Percentiles rank a stretch among this genome's conserved stretches.
Conservation (phyloP, 1,140 invertebrate species). For the Coboldia fuscipes region DNA sequence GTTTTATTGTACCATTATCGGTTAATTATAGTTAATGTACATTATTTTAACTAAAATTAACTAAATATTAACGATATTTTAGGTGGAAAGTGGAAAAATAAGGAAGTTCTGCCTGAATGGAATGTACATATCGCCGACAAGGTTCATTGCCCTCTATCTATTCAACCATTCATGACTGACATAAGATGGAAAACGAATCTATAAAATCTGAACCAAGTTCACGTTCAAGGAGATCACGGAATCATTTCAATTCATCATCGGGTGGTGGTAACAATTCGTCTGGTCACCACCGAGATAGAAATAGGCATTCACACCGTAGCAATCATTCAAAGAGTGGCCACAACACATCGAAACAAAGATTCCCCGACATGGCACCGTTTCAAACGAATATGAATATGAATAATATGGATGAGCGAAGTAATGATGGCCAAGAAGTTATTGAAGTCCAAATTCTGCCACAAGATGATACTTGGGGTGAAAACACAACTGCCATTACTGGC, state of each 20-base stretch:
- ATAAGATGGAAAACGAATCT: constrained; percentile 21
- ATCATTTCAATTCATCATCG: neutral
- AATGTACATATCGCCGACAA: no score
- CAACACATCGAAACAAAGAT: constrained; percentile 10
- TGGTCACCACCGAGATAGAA: constrained; percentile 18
- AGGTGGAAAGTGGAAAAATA: no score
- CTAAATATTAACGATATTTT: no score
- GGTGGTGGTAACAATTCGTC: constrained; percentile 9
- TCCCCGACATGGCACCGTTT: constrained; percentile 42
- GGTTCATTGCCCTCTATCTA: no score
- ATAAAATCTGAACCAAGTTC: constrained; percentile 21
- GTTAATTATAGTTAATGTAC: no score
- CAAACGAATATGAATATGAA: constrained; percentile 59
- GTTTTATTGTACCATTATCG: no score
- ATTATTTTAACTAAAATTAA: no score
- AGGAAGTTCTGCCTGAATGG: no score
- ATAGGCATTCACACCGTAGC: constrained; percentile 15
- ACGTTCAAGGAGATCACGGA: constrained; percentile 15
- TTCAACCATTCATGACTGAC: no score
- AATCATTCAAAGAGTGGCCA: no score
- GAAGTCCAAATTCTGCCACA: constrained; percentile 84
- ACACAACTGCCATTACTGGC: constrained; percentile 89
- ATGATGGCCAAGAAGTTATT: constrained; percentile 56
- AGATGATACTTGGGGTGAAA: constrained; percentile 97
- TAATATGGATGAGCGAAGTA: constrained; percentile 33